Evolutionary conservation across 2,888 invertebrate species (phyloP).

Genomic region (Drosophila aldrichi): DNA sequence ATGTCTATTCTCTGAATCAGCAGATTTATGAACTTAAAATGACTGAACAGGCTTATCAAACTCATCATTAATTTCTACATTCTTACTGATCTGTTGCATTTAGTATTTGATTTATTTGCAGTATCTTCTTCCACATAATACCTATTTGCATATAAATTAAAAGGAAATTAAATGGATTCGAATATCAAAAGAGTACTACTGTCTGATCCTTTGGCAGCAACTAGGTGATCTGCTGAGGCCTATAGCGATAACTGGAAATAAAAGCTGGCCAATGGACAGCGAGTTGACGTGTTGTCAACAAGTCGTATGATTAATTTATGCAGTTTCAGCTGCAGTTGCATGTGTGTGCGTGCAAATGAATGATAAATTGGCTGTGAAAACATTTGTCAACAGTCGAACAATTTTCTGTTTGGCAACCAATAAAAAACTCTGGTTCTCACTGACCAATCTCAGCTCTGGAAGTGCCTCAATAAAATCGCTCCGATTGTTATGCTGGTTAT

Average conservation of each 20-base stretch:
- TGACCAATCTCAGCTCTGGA: constrained; percentile 10
- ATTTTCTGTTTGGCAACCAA: constrained; percentile 47
- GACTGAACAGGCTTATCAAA: too few relatives aligned
- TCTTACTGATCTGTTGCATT: too few relatives aligned
- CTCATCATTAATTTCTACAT: too few relatives aligned
- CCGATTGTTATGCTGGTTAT: constrained; percentile 12
- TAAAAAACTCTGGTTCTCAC: constrained; percentile 12
- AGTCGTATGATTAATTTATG: constrained; percentile 81
- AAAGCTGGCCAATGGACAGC: neutral
- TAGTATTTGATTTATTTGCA: too few relatives aligned
- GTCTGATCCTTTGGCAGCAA: neutral
- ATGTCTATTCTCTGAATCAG: too few relatives aligned
- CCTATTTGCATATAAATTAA: too few relatives aligned
- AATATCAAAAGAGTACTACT: too few relatives aligned
- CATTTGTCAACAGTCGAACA: constrained; percentile 34
- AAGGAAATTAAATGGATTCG: too few relatives aligned
- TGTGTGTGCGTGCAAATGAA: constrained; percentile 56
- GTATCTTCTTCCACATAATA: too few relatives aligned
- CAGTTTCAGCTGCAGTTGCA: constrained; percentile 46
- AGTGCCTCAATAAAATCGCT: constrained; percentile 58
- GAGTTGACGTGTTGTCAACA: constrained; percentile 52
- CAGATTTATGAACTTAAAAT: too few relatives aligned
- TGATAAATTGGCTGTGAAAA: constrained; percentile 68
- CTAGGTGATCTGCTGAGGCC: constrained; percentile 1
- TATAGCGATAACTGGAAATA: neutral